These are phyloP conservation scores for Epinephelus malabaricus DNA, from an alignment of 2,797 vertebrate species.

Conservation along the genomic window DNA sequence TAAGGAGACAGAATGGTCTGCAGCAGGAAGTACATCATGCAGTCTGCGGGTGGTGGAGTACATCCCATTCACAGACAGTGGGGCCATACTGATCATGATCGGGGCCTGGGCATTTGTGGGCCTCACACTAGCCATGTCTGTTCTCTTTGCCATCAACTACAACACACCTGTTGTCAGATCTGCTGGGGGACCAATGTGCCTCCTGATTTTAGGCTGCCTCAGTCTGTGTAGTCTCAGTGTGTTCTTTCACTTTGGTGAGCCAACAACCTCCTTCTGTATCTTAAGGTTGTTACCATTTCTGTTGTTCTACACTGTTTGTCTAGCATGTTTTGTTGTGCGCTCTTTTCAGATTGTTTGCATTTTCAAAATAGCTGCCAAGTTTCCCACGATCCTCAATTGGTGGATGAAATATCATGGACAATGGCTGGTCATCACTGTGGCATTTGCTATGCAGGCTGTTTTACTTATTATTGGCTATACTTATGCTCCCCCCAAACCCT, in stretches of 20 bases:
- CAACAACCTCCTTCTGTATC: slow-evolving; percentile 73
- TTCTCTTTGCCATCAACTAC: slow-evolving; percentile 82
- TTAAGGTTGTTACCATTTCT: slow-evolving; percentile 77
- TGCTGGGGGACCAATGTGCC: slow-evolving; percentile 87
- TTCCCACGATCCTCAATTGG: slow-evolving; percentile 75
- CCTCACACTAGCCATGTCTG: slow-evolving; percentile 65
- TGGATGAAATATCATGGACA: slow-evolving; percentile 87
- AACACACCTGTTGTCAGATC: slow-evolving; percentile 89
- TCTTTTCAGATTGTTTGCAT: slow-evolving; percentile 90
- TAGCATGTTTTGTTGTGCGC: slow-evolving; percentile 86
- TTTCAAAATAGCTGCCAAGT: slow-evolving; percentile 88
- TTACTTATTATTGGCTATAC: slow-evolving; percentile 66
- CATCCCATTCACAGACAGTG: slow-evolving; percentile 72
- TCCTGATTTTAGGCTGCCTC: slow-evolving; percentile 87
- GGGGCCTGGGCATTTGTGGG: slow-evolving; percentile 64
- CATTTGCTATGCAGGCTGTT: slow-evolving; percentile 69
- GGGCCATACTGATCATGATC: slow-evolving; percentile 76
- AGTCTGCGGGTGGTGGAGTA: slow-evolving; percentile 76
- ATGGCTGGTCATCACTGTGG: slow-evolving; percentile 75
- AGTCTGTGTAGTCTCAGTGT: slow-evolving; percentile 76
- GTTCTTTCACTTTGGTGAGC: slow-evolving; percentile 85
- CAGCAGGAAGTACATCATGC: slow-evolving; percentile 81
- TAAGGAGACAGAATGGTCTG: slow-evolving; percentile 82
- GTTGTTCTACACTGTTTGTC: slow-evolving; percentile 83
- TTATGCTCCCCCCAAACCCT: slow-evolving; percentile 66